These are phyloP conservation scores for Plectus sambesii DNA, from an alignment of 1,140 invertebrate species.

Conservation along the genomic window DNA sequence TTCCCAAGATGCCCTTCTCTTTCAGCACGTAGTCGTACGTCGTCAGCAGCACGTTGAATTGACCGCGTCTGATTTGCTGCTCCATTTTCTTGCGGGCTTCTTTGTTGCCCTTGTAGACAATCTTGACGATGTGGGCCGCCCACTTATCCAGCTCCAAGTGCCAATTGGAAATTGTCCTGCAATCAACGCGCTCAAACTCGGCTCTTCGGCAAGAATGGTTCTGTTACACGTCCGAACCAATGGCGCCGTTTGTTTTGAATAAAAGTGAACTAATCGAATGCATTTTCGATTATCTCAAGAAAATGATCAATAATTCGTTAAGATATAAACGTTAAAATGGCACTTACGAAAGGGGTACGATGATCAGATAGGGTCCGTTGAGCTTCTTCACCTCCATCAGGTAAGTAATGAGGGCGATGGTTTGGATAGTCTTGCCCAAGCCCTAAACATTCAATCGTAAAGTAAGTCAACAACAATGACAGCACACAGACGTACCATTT, in stretches of 20 bases:
- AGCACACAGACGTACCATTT: slow-evolving; percentile 60
- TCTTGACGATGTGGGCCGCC: slow-evolving; percentile 83
- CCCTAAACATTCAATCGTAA: slow-evolving; percentile 54
- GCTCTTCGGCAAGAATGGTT: no score
- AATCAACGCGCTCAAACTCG: no score
- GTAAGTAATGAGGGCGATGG: slow-evolving; percentile 85
- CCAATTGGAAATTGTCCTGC: slow-evolving; percentile 91
- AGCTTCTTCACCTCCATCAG: slow-evolving; percentile 95
- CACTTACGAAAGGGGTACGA: slow-evolving; percentile 80
- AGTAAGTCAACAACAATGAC: slow-evolving; percentile 11
- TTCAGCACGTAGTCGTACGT: slow-evolving; percentile 98
- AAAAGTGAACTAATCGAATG: no score
- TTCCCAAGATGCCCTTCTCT: slow-evolving; percentile 87
- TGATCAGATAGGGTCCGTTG: slow-evolving; percentile 90
- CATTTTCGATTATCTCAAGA: no score
- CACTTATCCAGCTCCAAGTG: slow-evolving; percentile 96
- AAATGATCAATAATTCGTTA: slow-evolving; percentile 15
- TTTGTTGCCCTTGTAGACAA: slow-evolving; percentile 87
- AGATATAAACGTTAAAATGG: slow-evolving; percentile 13
- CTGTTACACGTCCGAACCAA: no score
- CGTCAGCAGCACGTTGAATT: slow-evolving; percentile 92
- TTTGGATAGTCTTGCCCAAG: slow-evolving; percentile 92
- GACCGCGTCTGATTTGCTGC: slow-evolving; percentile 73
- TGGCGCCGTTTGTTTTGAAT: no score
- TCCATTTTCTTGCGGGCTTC: slow-evolving; percentile 69